Percentiles rank a stretch among this genome's conserved stretches.
These are phyloP conservation scores for Panurus biarmicus DNA, from an alignment of 2,113 vertebrate species.

Conservation along the genomic window DNA sequence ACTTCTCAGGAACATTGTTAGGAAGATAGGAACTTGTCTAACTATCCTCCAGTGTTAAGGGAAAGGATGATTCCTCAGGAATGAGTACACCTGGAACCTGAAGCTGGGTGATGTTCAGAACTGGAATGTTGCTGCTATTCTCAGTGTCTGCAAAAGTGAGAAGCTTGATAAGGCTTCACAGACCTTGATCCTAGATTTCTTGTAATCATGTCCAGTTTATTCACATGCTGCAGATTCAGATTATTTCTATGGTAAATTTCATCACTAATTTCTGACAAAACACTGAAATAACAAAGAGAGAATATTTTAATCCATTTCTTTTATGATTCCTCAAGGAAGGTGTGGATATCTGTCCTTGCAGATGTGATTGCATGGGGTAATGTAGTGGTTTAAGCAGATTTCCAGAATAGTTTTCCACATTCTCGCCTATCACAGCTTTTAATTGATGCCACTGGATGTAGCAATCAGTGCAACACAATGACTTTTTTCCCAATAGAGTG, in stretches of 20 bases:
- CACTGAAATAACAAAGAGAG: not conserved
- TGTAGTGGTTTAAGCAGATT: not conserved
- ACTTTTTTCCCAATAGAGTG: not conserved
- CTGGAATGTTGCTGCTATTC: not conserved
- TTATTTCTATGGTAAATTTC: not conserved
- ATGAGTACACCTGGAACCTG: not conserved
- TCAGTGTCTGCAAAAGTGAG: not conserved
- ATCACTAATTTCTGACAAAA: not conserved
- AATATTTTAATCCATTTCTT: not conserved
- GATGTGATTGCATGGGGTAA: not conserved
- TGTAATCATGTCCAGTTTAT: not conserved
- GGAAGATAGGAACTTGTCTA: not conserved
- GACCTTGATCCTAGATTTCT: not conserved
- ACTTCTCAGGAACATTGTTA: not conserved
- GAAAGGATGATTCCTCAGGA: not conserved
- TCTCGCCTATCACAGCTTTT: not conserved
- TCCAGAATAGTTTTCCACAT: not conserved
- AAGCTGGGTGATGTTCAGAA: not conserved
- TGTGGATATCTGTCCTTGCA: not conserved
- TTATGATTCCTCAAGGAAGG: not conserved
- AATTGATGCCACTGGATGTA: not conserved
- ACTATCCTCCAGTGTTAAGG: accelerated
- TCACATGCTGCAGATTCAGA: not conserved
- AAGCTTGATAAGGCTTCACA: not conserved
- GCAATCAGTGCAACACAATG: not conserved